Base-by-base conservation (phyloP, 2,797 vertebrate genomes). In the Lacerta bilineata region DNA sequence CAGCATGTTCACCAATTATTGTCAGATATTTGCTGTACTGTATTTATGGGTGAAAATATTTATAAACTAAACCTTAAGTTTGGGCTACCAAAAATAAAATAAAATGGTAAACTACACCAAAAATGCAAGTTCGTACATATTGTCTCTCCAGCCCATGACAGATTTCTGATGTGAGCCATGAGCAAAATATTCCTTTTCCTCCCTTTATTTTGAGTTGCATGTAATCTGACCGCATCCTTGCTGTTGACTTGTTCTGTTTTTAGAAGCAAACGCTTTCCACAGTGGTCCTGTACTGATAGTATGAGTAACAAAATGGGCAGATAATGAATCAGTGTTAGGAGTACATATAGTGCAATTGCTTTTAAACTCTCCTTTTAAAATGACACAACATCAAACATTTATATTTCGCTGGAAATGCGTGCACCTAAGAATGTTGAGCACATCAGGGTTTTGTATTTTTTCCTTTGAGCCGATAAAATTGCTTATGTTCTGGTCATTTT, bases 261-360 rank as follows among this genome's bases (percentile, higher is more conserved):
- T 94, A 91, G 94, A 88, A 93, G n/a, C 85, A 82, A 79, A 84
- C 71, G 75, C 88, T 91, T 5, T 66, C 92, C 84, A 0, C 88
- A 72, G 83, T 93, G 93, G 50, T 78, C 92, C 87, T 87, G 0
- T 64, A 91, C 78, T 90, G 72, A 77, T 87, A 85, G 2, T 1
- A 90, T 95, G 94, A 95, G 88, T 92, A 95, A 95, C 88, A 87
- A 92, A 95, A 89, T 91, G 87, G 77, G 89, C 93, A 25, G 90
- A 94, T 92, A 95, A 89, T 95, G 94, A 95, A 95, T 95, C 95
- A 94, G 88, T 69, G 23, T 55, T 90, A 86, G 91, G 93, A 94
- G 93, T 89, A 89, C 87, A 85, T 64, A 72, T 77, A 88, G 90
- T 89, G 93, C 87, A 78, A 83, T 87, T 82, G 0, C 80, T 92